phyloP scores from a whole-genome alignment of 1,140 invertebrate genomes.

The Mesaphorura yosii region DNA sequence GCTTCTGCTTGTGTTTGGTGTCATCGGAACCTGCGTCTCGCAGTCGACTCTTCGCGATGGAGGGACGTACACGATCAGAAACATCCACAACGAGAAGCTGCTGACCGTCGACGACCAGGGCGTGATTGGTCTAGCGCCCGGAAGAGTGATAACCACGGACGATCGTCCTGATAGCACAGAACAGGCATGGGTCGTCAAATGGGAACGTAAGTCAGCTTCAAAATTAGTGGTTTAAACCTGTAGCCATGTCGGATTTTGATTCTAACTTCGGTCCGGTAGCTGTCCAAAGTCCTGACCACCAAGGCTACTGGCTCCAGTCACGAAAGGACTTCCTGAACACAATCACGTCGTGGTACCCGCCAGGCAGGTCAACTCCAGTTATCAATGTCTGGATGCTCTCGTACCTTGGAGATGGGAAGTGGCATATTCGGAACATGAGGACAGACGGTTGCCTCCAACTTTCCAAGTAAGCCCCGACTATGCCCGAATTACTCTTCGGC shows the following conservation, averaged over 20 bases:
- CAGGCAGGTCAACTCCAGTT: not conserved
- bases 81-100: not conserved
- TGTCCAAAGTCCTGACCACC: not conserved
- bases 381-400: slow-evolving; percentile 1
- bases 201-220: slow-evolving; percentile 8
- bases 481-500: not conserved
- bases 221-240: too few species aligned
- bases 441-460: not conserved
- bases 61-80: slow-evolving; percentile 5
- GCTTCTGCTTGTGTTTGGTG: not conserved
- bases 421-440: slow-evolving; percentile 5
- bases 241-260: not conserved
- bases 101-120: slow-evolving; percentile 3
- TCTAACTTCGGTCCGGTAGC: not conserved
- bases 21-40: not conserved
- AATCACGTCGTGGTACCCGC: slow-evolving; percentile 1
- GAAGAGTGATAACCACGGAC: not conserved
- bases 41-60: not conserved
- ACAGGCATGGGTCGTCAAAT: slow-evolving; percentile 3
- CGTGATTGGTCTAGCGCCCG: not conserved
- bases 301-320: slow-evolving; percentile 5
- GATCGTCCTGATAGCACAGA: not conserved
- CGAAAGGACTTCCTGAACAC: not conserved
- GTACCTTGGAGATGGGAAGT: not conserved
- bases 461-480: not conserved